These are phyloP conservation scores for Alentia gelatinosa DNA, from an alignment of 2,888 invertebrate species.

Conservation along the genomic window DNA sequence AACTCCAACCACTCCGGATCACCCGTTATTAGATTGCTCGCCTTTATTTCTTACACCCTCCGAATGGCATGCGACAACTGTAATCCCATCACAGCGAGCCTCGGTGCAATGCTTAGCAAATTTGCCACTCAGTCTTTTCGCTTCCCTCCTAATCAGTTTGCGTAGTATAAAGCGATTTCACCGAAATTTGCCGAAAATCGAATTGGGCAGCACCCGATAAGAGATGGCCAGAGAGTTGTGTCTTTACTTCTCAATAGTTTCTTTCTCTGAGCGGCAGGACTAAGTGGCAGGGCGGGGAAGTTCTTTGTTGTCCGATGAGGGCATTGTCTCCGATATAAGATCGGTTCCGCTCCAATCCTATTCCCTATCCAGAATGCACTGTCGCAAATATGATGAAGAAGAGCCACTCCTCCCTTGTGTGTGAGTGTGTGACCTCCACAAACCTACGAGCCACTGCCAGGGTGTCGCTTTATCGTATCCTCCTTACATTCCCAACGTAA, in stretches of 20 bases:
- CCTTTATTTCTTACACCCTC: constrained; percentile 39
- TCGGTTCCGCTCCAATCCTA: no score
- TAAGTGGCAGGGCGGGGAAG: no score
- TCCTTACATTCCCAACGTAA: no score
- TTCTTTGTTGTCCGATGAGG: no score
- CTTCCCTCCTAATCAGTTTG: constrained; percentile 33
- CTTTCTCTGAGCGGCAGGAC: no score
- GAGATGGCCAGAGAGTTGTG: background rate
- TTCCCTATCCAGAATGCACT: no score
- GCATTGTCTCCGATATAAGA: no score
- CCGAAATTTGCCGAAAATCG: background rate
- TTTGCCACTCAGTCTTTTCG: background rate
- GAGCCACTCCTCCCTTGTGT: no score
- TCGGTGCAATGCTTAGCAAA: constrained; percentile 22
- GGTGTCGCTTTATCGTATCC: no score
- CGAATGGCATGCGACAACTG: constrained; percentile 41
- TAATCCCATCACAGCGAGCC: constrained; percentile 23
- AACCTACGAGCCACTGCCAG: no score
- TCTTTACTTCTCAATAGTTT: background rate
- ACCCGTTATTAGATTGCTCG: constrained; percentile 14
- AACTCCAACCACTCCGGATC: background rate
- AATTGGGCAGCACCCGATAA: background rate
- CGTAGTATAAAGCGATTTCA: background rate
- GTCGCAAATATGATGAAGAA: no score
- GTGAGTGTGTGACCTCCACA: no score